phyloP scores from a whole-genome alignment of 1,140 invertebrate species.

The Drosophila micromelanica region DNA sequence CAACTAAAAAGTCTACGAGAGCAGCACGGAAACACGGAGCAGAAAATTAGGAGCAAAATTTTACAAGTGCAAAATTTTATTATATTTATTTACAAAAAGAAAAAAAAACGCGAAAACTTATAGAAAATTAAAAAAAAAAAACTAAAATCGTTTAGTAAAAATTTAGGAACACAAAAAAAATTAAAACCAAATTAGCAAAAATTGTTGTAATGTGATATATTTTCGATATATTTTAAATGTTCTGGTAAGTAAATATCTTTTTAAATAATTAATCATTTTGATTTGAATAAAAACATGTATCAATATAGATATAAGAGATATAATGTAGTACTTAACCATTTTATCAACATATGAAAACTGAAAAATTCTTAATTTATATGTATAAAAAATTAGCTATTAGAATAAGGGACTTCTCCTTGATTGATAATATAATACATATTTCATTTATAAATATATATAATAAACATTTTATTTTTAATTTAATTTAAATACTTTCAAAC shows the following conservation, averaged over 20 bases:
- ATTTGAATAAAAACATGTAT: too few relatives aligned
- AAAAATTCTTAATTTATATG: too few relatives aligned
- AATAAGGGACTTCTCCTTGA: too few relatives aligned
- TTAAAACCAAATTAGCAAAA: conserved; percentile 64
- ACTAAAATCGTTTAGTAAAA: conserved; percentile 38
- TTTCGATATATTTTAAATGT: conserved; percentile 73
- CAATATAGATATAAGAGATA: too few relatives aligned
- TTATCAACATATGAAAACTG: too few relatives aligned
- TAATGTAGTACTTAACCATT: too few relatives aligned
- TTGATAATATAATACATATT: too few relatives aligned
- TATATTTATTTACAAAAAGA: conserved; percentile 70
- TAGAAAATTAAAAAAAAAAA: conserved; percentile 44
- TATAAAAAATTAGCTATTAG: too few relatives aligned
- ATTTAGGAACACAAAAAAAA: conserved; percentile 50
- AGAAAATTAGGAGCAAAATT: conserved; percentile 70
- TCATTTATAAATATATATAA: neutral
- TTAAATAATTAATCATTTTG: too few relatives aligned
- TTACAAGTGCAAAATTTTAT: conserved; percentile 72
- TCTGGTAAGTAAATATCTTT: conserved; percentile 57
- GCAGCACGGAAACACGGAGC: conserved; percentile 20
- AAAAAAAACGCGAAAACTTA: conserved; percentile 31
- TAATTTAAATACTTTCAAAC: too few relatives aligned
- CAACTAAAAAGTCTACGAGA: conserved; percentile 65
- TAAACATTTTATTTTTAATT: neutral
- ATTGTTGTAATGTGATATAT: conserved; percentile 82